Conservation (phyloP, 1,140 invertebrate species). For the Bradysia coprophila region DNA sequence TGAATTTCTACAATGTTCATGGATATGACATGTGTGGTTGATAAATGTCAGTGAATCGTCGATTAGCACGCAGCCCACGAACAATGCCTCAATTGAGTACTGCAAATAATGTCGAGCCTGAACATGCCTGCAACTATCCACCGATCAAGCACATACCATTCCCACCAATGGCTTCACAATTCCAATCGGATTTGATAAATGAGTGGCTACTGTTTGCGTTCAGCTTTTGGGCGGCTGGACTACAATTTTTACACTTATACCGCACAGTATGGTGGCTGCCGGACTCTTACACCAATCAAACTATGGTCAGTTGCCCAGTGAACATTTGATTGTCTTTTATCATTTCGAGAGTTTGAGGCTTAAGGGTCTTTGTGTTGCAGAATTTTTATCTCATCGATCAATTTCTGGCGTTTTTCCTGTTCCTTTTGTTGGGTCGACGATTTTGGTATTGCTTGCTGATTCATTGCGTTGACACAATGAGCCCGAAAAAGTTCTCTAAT, state of each 20-base stretch:
- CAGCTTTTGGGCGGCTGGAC: slow-evolving; percentile 45
- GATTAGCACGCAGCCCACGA: background rate
- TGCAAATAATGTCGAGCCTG: no score
- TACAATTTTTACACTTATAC: slow-evolving; percentile 91
- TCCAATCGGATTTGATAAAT: slow-evolving; percentile 67
- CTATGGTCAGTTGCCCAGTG: slow-evolving; percentile 46
- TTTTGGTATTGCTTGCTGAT: slow-evolving; percentile 39
- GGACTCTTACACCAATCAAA: slow-evolving; percentile 71
- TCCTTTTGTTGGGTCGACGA: slow-evolving; percentile 56
- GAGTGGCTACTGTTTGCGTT: slow-evolving; percentile 73
- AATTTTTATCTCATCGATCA: slow-evolving; percentile 90
- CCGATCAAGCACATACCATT: slow-evolving; percentile 67
- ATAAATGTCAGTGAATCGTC: background rate
- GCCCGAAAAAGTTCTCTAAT: background rate
- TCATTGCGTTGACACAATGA: background rate
- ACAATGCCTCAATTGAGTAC: background rate
- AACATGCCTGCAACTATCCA: background rate
- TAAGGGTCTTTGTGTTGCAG: slow-evolving; percentile 32
- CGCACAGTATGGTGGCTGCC: slow-evolving; percentile 95
- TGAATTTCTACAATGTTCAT: no score
- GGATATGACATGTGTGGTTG: no score
- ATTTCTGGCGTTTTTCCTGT: slow-evolving; percentile 65
- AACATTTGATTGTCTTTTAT: background rate
- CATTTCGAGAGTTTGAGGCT: background rate
- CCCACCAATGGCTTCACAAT: slow-evolving; percentile 59